phyloP scores from a whole-genome alignment of 2,888 invertebrate genomes.

The Atherix ibis region DNA sequence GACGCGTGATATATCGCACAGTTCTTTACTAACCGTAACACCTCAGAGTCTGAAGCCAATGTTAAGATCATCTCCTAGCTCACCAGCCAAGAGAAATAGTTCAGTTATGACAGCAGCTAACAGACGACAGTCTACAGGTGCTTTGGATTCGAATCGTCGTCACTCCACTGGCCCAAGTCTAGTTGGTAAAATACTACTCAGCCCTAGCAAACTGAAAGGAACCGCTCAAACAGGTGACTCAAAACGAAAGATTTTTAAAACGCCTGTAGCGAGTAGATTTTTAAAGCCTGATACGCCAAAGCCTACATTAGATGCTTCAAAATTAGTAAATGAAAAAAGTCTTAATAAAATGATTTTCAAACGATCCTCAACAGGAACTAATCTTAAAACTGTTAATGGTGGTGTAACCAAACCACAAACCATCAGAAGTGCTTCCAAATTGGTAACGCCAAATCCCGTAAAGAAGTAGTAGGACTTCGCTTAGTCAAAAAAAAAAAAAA shows the following conservation, averaged over 20 bases:
- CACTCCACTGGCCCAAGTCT: neutral
- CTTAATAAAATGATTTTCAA: neutral
- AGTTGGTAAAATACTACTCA: neutral
- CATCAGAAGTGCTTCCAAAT: no score
- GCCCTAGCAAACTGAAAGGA: neutral
- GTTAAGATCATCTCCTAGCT: neutral
- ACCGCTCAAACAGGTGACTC: neutral
- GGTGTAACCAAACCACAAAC: no score
- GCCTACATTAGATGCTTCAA: neutral
- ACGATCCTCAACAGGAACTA: neutral
- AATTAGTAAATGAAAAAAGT: no score
- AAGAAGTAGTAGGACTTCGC: no score
- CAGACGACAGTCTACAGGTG: no score
- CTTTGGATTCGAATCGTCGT: no score
- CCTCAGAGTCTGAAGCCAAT: conserved; percentile 4
- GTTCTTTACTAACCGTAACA: conserved; percentile 7
- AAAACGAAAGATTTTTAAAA: neutral
- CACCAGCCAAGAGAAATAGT: neutral
- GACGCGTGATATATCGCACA: conserved; percentile 7
- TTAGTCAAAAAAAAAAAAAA: no score
- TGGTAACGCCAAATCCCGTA: no score
- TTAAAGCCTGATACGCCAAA: neutral
- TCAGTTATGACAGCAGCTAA: neutral
- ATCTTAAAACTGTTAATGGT: no score
- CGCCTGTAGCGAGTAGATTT: neutral